Conservation (phyloP, 2,113 vertebrate species). For the Caretta caretta region DNA sequence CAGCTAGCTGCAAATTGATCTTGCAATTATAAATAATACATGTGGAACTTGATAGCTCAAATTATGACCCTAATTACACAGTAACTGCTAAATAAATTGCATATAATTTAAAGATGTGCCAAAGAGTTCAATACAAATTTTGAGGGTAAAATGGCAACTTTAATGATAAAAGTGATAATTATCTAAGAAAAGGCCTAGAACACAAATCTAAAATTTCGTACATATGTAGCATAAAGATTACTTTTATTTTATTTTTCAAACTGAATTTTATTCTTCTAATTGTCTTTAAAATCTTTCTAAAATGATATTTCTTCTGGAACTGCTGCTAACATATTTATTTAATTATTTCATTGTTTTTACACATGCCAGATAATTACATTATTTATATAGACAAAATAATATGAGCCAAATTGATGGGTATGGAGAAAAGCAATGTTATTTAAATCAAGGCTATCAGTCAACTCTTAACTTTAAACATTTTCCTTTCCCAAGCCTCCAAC, state of each 20-base stretch:
- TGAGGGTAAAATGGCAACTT: constrained; percentile 40
- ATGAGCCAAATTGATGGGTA: background rate
- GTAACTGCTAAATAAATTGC: constrained; percentile 66
- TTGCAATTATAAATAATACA: constrained; percentile 56
- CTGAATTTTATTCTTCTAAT: background rate
- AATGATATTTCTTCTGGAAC: background rate
- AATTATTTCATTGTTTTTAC: constrained; percentile 8
- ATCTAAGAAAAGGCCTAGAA: constrained; percentile 14
- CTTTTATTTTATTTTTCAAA: background rate
- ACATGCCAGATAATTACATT: background rate
- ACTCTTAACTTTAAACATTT: background rate
- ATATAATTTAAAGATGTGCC: constrained; percentile 59
- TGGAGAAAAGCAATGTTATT: background rate
- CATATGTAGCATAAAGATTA: background rate
- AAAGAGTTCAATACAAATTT: constrained; percentile 44
- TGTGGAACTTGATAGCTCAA: constrained; percentile 50
- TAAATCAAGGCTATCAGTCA: background rate
- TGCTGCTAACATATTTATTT: constrained; percentile 1
- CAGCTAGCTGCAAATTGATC: constrained; percentile 53
- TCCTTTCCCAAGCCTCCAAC: background rate
- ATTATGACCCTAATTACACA: constrained; percentile 66
- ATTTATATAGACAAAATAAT: background rate
- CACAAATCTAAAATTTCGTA: background rate
- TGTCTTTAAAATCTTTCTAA: constrained; percentile 1
- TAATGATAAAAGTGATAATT: constrained; percentile 36